Conservation (phyloP, 2,888 invertebrate genomes). For the Andrena fulva region DNA sequence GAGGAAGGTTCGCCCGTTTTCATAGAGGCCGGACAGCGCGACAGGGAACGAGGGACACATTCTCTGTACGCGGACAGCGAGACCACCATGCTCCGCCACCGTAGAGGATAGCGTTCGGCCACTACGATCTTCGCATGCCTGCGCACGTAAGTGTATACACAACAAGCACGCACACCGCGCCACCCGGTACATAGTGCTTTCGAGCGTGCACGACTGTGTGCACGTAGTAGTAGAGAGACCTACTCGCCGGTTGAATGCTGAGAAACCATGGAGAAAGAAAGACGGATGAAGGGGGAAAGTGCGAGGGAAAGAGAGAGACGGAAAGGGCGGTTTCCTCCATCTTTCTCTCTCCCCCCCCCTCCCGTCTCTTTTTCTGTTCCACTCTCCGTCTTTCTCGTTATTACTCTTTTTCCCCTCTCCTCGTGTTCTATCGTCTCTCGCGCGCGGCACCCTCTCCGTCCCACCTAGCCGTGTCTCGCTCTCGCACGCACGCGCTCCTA, state of each 20-base stretch:
- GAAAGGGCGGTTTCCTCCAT: constrained; percentile 68
- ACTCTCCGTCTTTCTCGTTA: constrained; percentile 37
- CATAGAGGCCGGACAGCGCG: too few species aligned
- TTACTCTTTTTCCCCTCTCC: constrained; percentile 53
- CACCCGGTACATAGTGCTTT: constrained; percentile 37
- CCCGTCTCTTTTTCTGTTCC: constrained; percentile 17
- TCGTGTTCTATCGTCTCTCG: constrained; percentile 30
- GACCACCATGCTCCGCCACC: constrained; percentile 56
- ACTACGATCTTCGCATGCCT: constrained; percentile 58
- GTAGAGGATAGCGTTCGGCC: constrained; percentile 60
- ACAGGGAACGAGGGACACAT: not conserved
- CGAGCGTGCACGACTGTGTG: constrained; percentile 41
- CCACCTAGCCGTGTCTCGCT: constrained; percentile 10
- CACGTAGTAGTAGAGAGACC: constrained; percentile 38
- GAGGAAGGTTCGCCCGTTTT: too few species aligned
- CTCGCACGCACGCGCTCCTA: constrained; percentile 16
- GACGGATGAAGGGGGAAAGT: not conserved
- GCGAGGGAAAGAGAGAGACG: constrained; percentile 29
- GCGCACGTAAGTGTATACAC: constrained; percentile 66
- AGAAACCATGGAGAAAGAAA: constrained; percentile 48
- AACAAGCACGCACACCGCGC: constrained; percentile 15
- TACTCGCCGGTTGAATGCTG: constrained; percentile 67
- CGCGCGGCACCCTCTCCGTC: constrained; percentile 19
- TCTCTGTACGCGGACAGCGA: constrained; percentile 44
- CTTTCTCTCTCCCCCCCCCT: constrained; percentile 54